Evolutionary conservation across 2,888 invertebrate species (phyloP).

Genomic region (Psylliodes chrysocephalus): DNA sequence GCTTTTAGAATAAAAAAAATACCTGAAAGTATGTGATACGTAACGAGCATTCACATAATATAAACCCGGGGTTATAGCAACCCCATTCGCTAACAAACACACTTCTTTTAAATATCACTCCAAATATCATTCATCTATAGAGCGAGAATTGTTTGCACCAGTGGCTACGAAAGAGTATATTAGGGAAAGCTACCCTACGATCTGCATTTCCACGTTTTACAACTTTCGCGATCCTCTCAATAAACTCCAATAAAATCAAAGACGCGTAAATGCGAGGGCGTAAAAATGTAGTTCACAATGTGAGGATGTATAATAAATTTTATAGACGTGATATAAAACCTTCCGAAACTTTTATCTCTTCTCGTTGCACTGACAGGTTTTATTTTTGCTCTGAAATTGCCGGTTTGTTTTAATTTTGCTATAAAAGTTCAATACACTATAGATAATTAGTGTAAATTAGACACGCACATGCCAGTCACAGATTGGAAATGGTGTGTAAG

Average conservation of each 20-base stretch:
- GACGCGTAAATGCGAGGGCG: conserved; percentile 19
- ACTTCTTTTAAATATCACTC: conserved; percentile 4
- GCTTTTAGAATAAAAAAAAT: neutral
- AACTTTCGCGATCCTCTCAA: conserved; percentile 14
- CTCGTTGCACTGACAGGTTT: neutral
- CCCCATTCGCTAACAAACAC: neutral
- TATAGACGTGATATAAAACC: conserved; percentile 5
- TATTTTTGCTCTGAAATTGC: conserved; percentile 1
- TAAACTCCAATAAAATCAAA: conserved; percentile 27
- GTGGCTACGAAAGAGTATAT: conserved; percentile 12
- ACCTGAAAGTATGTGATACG: neutral
- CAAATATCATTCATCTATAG: neutral
- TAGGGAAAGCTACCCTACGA: conserved; percentile 8
- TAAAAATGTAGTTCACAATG: conserved; percentile 25
- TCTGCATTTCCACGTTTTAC: conserved; percentile 18
- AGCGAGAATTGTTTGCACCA: conserved; percentile 7
- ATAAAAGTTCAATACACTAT: too few species aligned
- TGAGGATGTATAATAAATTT: conserved; percentile 15
- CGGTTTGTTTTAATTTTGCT: too few species aligned
- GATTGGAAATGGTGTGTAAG: too few species aligned
- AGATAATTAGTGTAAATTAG: too few species aligned
- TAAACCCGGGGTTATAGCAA: neutral
- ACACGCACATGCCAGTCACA: too few species aligned
- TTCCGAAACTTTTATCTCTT: conserved; percentile 1
- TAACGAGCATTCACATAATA: neutral